Conservation (phyloP, 1,140 invertebrate species). For the Nasonia vitripennis region DNA sequence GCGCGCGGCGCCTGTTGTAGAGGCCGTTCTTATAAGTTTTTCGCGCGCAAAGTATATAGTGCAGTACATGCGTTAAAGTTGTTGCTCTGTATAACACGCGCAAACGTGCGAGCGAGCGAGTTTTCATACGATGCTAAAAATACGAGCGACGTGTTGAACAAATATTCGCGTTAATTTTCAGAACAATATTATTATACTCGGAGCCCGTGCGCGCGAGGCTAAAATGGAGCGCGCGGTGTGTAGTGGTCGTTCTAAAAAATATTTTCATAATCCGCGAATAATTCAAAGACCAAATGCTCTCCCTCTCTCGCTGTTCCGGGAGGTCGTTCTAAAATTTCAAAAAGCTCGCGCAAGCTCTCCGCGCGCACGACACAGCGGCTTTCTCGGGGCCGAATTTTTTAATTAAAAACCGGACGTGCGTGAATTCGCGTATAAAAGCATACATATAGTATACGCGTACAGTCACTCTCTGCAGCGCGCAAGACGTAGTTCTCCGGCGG, state of each 20-base stretch:
- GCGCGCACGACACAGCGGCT: background rate
- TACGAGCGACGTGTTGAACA: background rate
- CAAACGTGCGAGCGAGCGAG: too few species aligned
- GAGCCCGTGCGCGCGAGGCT: too few species aligned
- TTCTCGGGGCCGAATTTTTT: background rate
- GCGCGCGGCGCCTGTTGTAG: background rate
- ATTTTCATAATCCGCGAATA: background rate
- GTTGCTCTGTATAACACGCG: too few species aligned
- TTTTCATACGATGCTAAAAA: background rate
- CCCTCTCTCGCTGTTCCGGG: too few species aligned
- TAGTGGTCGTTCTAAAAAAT: background rate
- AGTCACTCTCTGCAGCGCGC: too few species aligned
- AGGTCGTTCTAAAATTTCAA: background rate
- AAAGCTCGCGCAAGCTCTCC: background rate
- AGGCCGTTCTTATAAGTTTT: background rate
- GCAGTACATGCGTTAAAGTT: too few species aligned
- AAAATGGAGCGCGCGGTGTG: too few species aligned
- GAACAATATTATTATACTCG: background rate
- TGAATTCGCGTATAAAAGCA: background rate
- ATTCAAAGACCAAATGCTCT: background rate
- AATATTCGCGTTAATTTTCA: background rate
- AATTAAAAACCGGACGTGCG: slow-evolving; percentile 25
- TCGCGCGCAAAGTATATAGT: background rate
- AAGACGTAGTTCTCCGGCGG: background rate
- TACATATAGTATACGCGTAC: background rate